Conservation (phyloP, 2,113 vertebrate genomes). For the Nothobranchius kuhntae region DNA sequence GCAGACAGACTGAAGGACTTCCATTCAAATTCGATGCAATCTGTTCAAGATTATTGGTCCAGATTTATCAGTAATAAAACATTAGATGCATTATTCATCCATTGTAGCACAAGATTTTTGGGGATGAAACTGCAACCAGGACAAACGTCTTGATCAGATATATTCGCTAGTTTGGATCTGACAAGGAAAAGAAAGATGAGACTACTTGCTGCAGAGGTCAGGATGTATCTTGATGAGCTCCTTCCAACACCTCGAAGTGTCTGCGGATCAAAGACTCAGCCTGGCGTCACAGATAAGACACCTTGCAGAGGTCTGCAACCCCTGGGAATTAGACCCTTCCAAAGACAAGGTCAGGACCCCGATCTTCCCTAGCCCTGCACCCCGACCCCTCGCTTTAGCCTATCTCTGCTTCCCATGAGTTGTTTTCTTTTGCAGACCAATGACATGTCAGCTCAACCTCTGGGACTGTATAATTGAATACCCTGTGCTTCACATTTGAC, state of each 20-base stretch:
- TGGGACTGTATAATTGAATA: slow-evolving; percentile 28
- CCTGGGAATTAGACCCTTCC: slow-evolving; percentile 38
- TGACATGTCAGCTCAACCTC: slow-evolving; percentile 33
- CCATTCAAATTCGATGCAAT: slow-evolving; percentile 21
- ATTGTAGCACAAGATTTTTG: not conserved
- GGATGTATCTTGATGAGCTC: slow-evolving; percentile 7
- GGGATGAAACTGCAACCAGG: slow-evolving; percentile 25
- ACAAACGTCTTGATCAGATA: slow-evolving; percentile 39
- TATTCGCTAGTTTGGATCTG: slow-evolving; percentile 20
- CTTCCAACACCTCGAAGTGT: slow-evolving; percentile 39
- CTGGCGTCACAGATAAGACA: slow-evolving; percentile 51
- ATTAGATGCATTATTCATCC: slow-evolving; percentile 50
- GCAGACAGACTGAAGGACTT: slow-evolving; percentile 17
- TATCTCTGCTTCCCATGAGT: slow-evolving; percentile 21
- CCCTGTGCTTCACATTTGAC: slow-evolving; percentile 33
- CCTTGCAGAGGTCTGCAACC: slow-evolving; percentile 15
- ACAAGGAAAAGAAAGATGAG: slow-evolving; percentile 19
- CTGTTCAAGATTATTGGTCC: slow-evolving; percentile 43
- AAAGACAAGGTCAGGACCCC: slow-evolving; percentile 65
- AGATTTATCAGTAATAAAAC: slow-evolving; percentile 55
- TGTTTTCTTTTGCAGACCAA: slow-evolving; percentile 11
- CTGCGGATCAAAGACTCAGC: slow-evolving; percentile 38
- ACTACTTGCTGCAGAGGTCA: slow-evolving; percentile 24
- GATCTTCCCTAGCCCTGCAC: slow-evolving; percentile 3
- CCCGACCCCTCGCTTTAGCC: not conserved